phyloP scores from a whole-genome alignment of 2,888 invertebrate genomes.

The Mythimna albipuncta region DNA sequence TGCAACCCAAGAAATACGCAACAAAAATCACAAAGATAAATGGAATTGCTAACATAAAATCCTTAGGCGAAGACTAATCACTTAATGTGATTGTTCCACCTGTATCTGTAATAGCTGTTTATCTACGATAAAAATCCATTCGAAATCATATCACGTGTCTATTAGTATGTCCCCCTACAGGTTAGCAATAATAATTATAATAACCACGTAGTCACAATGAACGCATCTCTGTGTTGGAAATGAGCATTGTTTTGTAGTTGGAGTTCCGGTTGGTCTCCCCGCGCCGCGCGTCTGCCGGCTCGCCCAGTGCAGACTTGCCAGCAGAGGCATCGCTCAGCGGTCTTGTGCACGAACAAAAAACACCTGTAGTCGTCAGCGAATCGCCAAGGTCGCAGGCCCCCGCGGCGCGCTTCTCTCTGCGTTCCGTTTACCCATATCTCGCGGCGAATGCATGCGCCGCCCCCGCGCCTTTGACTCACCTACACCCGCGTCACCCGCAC shows the following conservation, averaged over 20 bases:
- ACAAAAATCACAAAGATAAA: slow-evolving; percentile 1
- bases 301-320: slow-evolving; percentile 71
- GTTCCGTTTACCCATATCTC: slow-evolving; percentile 90
- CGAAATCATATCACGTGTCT: slow-evolving; percentile 38
- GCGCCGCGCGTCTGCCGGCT: slow-evolving; percentile 68
- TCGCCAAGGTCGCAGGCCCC: slow-evolving; percentile 89
- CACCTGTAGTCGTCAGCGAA: slow-evolving; percentile 90
- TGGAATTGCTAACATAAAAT: not conserved
- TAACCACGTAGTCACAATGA: slow-evolving; percentile 52
- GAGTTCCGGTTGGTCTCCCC: slow-evolving; percentile 82
- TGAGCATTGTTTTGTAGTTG: slow-evolving; percentile 76
- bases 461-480: slow-evolving; percentile 85
- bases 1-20: not conserved
- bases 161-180: slow-evolving; percentile 30
- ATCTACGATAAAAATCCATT: slow-evolving; percentile 23
- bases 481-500: slow-evolving; percentile 63
- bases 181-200: slow-evolving; percentile 46
- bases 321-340: slow-evolving; percentile 78
- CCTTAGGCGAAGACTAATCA: slow-evolving; percentile 4
- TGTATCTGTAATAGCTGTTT: slow-evolving; percentile 32
- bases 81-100: slow-evolving; percentile 14
- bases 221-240: slow-evolving; percentile 58
- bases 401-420: slow-evolving; percentile 83
- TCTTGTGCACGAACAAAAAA: slow-evolving; percentile 88
- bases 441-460: slow-evolving; percentile 86